phyloP scores from a whole-genome alignment of 2,888 invertebrate genomes.

The Sialis lutaria region DNA sequence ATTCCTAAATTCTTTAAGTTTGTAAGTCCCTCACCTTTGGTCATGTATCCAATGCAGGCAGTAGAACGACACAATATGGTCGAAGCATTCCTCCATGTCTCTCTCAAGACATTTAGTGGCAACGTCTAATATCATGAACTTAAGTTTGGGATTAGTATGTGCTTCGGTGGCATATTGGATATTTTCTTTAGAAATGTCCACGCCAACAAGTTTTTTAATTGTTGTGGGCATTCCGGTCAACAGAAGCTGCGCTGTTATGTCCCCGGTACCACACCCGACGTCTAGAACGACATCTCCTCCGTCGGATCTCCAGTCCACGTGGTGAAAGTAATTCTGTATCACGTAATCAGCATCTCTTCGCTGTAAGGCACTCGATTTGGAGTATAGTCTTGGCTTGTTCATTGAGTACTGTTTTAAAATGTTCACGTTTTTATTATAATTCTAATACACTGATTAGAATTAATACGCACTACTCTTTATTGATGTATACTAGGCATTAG shows the following conservation, averaged over 20 bases:
- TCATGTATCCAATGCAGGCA: constrained; percentile 65
- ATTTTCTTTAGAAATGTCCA: constrained; percentile 57
- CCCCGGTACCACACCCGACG: constrained; percentile 59
- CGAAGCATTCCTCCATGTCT: constrained; percentile 32
- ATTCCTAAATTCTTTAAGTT: background rate
- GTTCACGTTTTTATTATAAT: too few species aligned
- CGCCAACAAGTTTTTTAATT: constrained; percentile 37
- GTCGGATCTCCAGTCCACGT: constrained; percentile 35
- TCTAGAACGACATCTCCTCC: constrained; percentile 39
- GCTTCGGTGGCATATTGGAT: constrained; percentile 41
- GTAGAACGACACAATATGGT: constrained; percentile 60
- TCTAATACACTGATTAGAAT: too few species aligned
- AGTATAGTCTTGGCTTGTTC: constrained; percentile 49
- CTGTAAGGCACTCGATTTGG: constrained; percentile 48
- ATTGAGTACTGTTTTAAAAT: constrained; percentile 19
- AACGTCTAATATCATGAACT: constrained; percentile 40
- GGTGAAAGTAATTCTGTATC: constrained; percentile 40
- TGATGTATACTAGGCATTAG: too few species aligned
- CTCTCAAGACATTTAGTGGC: constrained; percentile 28
- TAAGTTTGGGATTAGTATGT: constrained; percentile 27
- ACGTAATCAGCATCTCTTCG: constrained; percentile 43
- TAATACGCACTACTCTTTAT: too few species aligned
- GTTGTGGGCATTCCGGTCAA: constrained; percentile 38
- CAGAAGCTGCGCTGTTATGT: constrained; percentile 45
- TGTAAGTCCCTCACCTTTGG: constrained; percentile 35